Evolutionary conservation across 1,140 invertebrate genomes (phyloP).

Genomic region (Lepidurus arcticus): DNA sequence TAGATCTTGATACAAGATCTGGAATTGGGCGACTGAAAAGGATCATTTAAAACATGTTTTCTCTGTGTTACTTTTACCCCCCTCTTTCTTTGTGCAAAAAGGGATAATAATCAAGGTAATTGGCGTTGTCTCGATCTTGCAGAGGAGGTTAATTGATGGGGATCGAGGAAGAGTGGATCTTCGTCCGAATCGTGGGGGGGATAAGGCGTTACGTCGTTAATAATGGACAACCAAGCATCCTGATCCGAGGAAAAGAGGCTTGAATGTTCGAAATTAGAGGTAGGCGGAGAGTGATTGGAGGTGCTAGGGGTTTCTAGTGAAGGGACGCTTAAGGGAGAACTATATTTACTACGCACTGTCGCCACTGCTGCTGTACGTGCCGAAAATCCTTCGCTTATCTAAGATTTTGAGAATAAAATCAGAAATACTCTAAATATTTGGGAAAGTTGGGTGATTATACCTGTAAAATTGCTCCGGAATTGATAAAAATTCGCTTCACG

Average conservation of each 20-base stretch:
- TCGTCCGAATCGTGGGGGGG: not conserved
- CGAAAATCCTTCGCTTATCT: conserved; percentile 12
- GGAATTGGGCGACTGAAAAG: conserved; percentile 15
- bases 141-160: conserved; percentile 2
- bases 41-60: not conserved
- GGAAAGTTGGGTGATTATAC: not conserved
- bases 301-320: not conserved
- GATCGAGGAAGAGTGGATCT: conserved; percentile 13
- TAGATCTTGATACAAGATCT: conserved; percentile 22
- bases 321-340: not conserved
- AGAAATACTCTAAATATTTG: not conserved
- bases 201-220: conserved; percentile 8
- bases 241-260: not conserved
- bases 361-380: not conserved
- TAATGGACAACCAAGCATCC: conserved; percentile 14
- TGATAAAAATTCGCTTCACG: conserved; percentile 11
- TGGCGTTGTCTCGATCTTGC: conserved; percentile 1
- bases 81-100: not conserved
- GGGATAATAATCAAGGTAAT: not conserved
- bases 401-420: not conserved
- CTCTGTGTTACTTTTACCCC: not conserved
- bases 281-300: conserved; percentile 8
- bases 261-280: conserved; percentile 16
- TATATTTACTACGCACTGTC: conserved; percentile 7
- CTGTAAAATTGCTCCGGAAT: not conserved